Conservation (phyloP, 2,113 vertebrate species). For the Tachycineta bicolor region DNA sequence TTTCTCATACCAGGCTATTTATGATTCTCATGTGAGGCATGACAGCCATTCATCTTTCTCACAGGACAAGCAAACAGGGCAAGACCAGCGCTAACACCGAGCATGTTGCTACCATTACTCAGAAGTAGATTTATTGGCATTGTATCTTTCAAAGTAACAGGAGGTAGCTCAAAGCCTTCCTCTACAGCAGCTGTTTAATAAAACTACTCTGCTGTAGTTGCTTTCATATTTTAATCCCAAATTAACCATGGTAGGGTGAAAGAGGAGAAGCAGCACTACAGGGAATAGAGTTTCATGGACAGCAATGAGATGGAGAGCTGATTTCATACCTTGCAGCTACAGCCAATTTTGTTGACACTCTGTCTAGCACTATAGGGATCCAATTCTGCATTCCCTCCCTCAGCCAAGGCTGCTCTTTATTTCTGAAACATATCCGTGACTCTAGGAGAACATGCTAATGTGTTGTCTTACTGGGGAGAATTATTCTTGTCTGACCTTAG, state of each 20-base stretch:
- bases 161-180: slow-evolving; percentile 42
- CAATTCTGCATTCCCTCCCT: slow-evolving; percentile 3
- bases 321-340: slow-evolving; percentile 25
- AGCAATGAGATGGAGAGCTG: slow-evolving; percentile 6
- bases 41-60: slow-evolving; percentile 37
- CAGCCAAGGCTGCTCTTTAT: background rate
- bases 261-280: background rate
- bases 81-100: background rate
- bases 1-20: slow-evolving; percentile 52
- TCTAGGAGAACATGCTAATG: background rate
- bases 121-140: slow-evolving; percentile 50
- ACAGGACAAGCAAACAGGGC: slow-evolving; percentile 46
- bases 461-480: background rate
- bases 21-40: slow-evolving; percentile 38
- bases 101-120: slow-evolving; percentile 7
- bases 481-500: background rate
- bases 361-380: background rate
- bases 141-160: slow-evolving; percentile 52
- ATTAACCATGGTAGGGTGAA: slow-evolving; percentile 19
- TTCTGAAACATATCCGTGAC: background rate
- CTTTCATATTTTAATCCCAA: slow-evolving; percentile 61
- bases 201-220: background rate
- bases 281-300: background rate
- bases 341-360: background rate
- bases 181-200: slow-evolving; percentile 38